These are phyloP conservation scores for Blastomussa wellsi DNA, from an alignment of 92 coral and sea anemone genomes.

Conservation along the genomic window DNA sequence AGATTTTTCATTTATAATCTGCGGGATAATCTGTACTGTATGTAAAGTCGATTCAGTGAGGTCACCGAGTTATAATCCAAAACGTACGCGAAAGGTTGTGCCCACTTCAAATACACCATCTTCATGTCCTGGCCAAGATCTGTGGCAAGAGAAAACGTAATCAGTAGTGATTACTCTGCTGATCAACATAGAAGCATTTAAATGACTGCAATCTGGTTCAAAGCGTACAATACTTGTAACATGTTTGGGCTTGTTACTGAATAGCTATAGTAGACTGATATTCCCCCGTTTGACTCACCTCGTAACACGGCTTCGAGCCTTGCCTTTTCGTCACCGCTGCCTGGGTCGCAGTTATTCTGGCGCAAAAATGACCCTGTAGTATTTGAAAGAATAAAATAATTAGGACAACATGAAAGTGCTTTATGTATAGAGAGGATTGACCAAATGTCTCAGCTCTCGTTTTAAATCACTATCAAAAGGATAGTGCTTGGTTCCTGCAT, in stretches of 20 bases:
- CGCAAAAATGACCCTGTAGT: constrained; percentile 22
- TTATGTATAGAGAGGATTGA: background rate
- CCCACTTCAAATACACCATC: constrained; percentile 80
- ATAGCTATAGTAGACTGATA: no score
- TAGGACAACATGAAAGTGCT: no score
- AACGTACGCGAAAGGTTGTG: constrained; percentile 74
- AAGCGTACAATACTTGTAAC: background rate
- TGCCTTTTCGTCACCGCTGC: constrained; percentile 31
- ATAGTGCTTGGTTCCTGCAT: no score
- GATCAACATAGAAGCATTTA: background rate
- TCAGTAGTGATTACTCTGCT: background rate
- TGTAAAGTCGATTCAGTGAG: no score
- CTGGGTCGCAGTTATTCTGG: constrained; percentile 4
- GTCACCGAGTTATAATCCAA: background rate
- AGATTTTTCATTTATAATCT: no score
- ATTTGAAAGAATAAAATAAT: background rate
- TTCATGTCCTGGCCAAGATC: constrained; percentile 78
- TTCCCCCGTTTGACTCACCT: constrained; percentile 28
- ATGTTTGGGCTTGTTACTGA: no score
- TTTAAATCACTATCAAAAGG: no score
- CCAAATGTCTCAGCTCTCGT: background rate
- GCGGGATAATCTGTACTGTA: no score
- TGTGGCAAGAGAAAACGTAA: constrained; percentile 11
- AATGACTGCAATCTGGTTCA: no score
- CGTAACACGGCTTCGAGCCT: constrained; percentile 53